Evolutionary conservation across 2,113 vertebrate species (phyloP), one percentile per base, ranked within the genome.

Genomic region (Tinamus guttatus): DNA sequence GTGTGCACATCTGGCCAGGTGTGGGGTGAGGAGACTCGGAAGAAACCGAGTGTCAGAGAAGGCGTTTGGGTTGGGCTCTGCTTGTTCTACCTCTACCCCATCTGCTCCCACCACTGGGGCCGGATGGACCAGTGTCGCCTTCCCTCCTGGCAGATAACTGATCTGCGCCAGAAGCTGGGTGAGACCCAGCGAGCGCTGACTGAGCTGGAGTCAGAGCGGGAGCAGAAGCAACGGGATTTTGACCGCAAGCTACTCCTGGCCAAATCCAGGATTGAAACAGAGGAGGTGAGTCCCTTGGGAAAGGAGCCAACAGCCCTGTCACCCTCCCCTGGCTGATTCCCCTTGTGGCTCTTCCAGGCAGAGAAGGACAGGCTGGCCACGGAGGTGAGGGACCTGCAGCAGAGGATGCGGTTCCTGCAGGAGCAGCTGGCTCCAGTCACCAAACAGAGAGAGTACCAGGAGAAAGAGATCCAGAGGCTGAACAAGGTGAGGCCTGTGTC

Each of bases 181-280:
- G 99, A 99, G 85, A 98, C 98, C 17, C 98, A 99, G 97, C 99
- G 99, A 94, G 98, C 98, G 8, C 98, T 99, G 94, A 91, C 97
- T 0, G 99, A 99, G 83, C 97, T 99, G 90, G 99, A 99, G 97
- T 97, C 98, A 0, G 99, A 99, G 76, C 96, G 99, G 47, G 99
- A 99, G 68, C 99, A 99, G 95, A 99, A 98, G 85, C 99, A 99
- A 97, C 97, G 99, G 0, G 99, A 99, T 97, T 99, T 99, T 9
- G 99, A 99, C 96, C 99, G 99, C 95, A 99, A 99, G 92, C 98
- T 99, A 83, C 98, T 99, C 51, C 97, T 99, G 88, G 99, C 99
- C 80, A 99, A 99, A 97, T 99, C 99, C 89, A 99, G 99, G 96
- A 99, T 99, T 2, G 99, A 99, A 94, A 99, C 98, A 17, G 99